phyloP scores from a whole-genome alignment of 2,113 vertebrate genomes.

The Erythrocercus mccallii region DNA sequence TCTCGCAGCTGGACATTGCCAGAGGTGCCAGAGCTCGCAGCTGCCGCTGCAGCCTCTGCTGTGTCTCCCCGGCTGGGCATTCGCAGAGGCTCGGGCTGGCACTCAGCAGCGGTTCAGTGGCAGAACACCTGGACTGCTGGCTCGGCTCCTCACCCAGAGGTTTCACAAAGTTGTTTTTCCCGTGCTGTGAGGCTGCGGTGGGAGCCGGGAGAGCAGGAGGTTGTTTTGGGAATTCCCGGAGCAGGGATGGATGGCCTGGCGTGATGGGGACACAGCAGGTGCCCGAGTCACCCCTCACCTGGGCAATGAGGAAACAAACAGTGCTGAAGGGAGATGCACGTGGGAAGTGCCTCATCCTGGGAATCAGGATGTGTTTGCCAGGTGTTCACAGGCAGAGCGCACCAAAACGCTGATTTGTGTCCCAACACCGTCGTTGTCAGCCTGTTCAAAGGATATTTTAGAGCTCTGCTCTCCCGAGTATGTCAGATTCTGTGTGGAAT shows the following conservation, averaged over 20 bases:
- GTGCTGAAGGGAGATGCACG: fast-evolving
- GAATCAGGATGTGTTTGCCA: background rate
- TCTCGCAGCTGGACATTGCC: too few relatives aligned
- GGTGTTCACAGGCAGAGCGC: fast-evolving
- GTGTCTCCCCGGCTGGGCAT: too few relatives aligned
- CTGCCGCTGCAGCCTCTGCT: too few relatives aligned
- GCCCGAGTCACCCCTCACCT: fast-evolving
- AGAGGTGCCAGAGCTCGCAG: too few relatives aligned
- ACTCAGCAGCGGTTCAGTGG: background rate
- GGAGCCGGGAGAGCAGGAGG: background rate
- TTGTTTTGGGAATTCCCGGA: fast-evolving
- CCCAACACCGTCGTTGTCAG: fast-evolving
- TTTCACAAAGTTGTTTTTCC: background rate
- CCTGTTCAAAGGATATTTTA: fast-evolving
- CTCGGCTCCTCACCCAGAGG: fast-evolving
- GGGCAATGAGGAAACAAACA: fast-evolving
- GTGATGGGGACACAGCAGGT: fast-evolving
- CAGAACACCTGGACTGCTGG: fast-evolving
- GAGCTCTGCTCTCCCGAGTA: background rate
- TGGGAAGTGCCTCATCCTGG: fast-evolving
- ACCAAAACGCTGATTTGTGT: background rate
- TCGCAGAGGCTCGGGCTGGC: background rate
- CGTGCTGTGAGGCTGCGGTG: background rate
- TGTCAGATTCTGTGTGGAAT: background rate
- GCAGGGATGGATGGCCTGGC: background rate